Base-by-base conservation (phyloP, 2,797 vertebrate species). In the Lates japonicus region DNA sequence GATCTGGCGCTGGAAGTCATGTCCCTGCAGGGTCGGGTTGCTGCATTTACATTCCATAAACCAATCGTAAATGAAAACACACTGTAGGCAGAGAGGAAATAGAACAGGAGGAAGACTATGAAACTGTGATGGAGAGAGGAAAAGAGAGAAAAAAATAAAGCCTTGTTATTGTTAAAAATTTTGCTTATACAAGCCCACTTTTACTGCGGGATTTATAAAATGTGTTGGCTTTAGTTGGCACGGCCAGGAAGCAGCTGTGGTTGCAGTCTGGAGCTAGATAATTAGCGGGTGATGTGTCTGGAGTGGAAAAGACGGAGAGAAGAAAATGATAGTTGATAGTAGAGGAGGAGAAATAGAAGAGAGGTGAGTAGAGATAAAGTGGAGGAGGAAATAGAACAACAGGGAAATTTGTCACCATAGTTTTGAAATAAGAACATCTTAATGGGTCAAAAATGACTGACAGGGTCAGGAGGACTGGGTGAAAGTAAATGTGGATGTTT, bases 41-140 rank as follows among this genome's bases (percentile, higher is more conserved):
- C 80, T 76, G 71, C 87, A 80, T 92, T 90, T 92, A 88, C 86
- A 90, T 91, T 88, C 86, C 84, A 48, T 33, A n/a, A 2, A 76
- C 14, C 29, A 69, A 59, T 63, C 0, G 66, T n/a, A 85, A 89
- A 88, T 83, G 76, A 87, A 90, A 90, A 88, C 82, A 88, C 2
- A 20, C 44, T 22, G 71, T n/a, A 54, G 44, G 4, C 54, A 29
- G 64, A 57, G 67, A 52, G 69, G 68, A n/a, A 60, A 14, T 16
- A 51, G 42, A 80, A 10, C 35, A 51, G 29, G 46, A 59, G 54
- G 59, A 31, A 61, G 68, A 57, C 13, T 2, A 5, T 31, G 35
- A 55, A n/a, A 35, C 19, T 13, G 39, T 67, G 76, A 80, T 49
- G 51, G 58, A 67, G 64, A 20, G 14, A 57, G 78, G 44, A 37